phyloP scores from a whole-genome alignment of 2,797 vertebrate species.

The Fistularia commersonii region DNA sequence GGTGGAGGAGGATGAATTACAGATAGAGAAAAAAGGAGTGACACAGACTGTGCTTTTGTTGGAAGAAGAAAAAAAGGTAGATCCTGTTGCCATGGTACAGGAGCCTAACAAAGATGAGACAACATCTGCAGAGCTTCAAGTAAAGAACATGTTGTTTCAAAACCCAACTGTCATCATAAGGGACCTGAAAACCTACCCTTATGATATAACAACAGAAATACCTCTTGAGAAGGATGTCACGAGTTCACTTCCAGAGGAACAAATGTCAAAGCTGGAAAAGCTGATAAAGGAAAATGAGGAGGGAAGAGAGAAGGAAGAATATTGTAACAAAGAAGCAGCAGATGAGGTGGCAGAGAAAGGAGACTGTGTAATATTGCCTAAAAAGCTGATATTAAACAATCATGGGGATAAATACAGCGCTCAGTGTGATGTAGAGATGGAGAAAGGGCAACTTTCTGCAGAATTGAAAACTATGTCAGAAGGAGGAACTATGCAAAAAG shows the following conservation, averaged over 20 bases:
- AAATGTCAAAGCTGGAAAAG: not conserved
- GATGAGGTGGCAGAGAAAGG: not conserved
- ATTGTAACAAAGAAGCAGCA: not conserved
- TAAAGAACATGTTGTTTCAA: conserved; percentile 4
- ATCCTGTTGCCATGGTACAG: not conserved
- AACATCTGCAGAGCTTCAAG: conserved; percentile 1
- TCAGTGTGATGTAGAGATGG: too few relatives aligned
- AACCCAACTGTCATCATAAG: conserved; percentile 18
- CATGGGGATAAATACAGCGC: too few relatives aligned
- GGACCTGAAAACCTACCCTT: conserved; percentile 15
- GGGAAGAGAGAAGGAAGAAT: not conserved
- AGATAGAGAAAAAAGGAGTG: conserved; percentile 3
- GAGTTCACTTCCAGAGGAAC: conserved; percentile 2
- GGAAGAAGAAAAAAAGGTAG: not conserved
- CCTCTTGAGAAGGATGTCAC: not conserved
- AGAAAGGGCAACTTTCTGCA: too few relatives aligned
- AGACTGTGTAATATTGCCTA: too few relatives aligned
- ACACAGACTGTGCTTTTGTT: not conserved
- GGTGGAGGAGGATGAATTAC: conserved; percentile 2
- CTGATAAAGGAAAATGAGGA: not conserved
- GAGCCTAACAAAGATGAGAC: not conserved
- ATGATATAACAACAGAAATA: not conserved
- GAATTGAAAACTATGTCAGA: too few relatives aligned
- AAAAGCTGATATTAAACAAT: too few relatives aligned
- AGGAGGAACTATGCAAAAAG: too few relatives aligned